Base-by-base conservation (phyloP, 2,888 invertebrate species). In the Nesidiocoris tenuis region DNA sequence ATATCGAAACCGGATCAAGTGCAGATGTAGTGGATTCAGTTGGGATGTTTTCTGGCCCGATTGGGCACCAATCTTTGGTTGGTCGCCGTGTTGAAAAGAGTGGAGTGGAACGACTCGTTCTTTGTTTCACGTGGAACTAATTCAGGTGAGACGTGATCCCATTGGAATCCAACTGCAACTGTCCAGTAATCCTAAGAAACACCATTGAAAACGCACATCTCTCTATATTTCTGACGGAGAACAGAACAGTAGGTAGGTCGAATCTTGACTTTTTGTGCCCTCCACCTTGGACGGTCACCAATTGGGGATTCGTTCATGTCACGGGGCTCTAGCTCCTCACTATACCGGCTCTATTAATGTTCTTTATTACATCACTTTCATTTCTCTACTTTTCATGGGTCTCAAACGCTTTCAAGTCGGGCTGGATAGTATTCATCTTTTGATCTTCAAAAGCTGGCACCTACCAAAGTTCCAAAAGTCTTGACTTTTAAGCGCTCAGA, bases 41-140 rank as follows among this genome's bases (percentile, higher is more conserved):
- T 16, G 59, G 59, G 59, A 18, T 18, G 17, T 70, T 70, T 61
- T 16, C 9, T 12, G 39, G 57, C 59, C 57, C 70, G 70, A 59
- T 70, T 70, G 70, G 59, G 70, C 61, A 70, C 57, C 70, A n/a
- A 59, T 61, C 19, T 25, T 56, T 18, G 18, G 70, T 9, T 59
- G 59, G 70, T 25, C 57, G 39, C 12, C 19, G 64, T 23, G 65
- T 64, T 74, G 74, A 56, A 74, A 74, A 66, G 66, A 74, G 23
- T 61, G 21, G 54, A 54, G 56, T 66, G 74, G 74, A 74, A 66
- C 66, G 74, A 65, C 39, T 24, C 57, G 55, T 57, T 57, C 74
- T 74, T 74, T 74, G 74, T 74, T 74, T 74, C 74, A 39, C 22
- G 39, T 74, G 74, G 74, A 74, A 74, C 74, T 57, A 74, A 74